Percentiles rank a stretch among this genome's conserved stretches.
Conservation (phyloP, 2,888 invertebrate genomes). For the Alloplasta piceator region DNA sequence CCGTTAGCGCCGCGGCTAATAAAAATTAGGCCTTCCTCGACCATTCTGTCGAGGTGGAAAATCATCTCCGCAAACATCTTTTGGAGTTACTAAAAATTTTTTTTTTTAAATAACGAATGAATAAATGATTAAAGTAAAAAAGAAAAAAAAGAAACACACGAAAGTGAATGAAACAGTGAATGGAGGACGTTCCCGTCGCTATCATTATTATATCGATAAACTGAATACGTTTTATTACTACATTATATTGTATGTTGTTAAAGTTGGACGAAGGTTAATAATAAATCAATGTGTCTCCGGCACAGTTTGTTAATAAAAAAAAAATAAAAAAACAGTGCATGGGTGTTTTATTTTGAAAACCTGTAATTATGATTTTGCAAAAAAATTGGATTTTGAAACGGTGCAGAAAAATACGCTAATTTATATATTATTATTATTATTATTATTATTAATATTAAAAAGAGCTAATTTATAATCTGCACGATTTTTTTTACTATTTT, state of each 20-base stretch:
- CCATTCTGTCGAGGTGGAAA: slow-evolving; percentile 1
- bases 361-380: too few relatives aligned
- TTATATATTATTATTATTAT: too few relatives aligned
- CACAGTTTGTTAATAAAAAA: slow-evolving; percentile 78
- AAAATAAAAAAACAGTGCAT: slow-evolving; percentile 27
- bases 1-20: slow-evolving; percentile 30
- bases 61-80: slow-evolving; percentile 13
- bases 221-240: slow-evolving; percentile 80
- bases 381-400: too few relatives aligned
- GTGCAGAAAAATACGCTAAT: too few relatives aligned
- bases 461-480: too few relatives aligned
- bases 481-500: too few relatives aligned
- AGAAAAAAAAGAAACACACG: slow-evolving; percentile 49
- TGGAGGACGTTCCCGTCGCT: slow-evolving; percentile 75
- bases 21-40: slow-evolving; percentile 6
- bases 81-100: slow-evolving; percentile 21
- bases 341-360: too few relatives aligned
- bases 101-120: slow-evolving; percentile 4
- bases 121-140: slow-evolving; percentile 15
- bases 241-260: slow-evolving; percentile 83
- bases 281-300: slow-evolving; percentile 77
- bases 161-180: slow-evolving; percentile 67
- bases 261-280: slow-evolving; percentile 83
- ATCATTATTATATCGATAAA: slow-evolving; percentile 78
- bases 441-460: too few relatives aligned